phyloP scores from a whole-genome alignment of 2,113 vertebrate species.

The Gambusia holbrooki region DNA sequence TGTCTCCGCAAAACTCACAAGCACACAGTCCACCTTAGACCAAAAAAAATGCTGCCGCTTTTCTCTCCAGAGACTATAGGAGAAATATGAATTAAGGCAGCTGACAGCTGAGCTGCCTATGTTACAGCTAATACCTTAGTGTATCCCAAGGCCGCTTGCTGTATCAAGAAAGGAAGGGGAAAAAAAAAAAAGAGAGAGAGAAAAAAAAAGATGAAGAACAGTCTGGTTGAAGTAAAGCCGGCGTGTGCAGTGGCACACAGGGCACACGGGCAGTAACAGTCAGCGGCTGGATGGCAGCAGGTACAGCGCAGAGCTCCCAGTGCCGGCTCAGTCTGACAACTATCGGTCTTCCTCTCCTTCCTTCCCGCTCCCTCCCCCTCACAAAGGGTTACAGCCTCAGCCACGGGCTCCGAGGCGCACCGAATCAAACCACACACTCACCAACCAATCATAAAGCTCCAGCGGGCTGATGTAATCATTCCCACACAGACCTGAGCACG shows the following conservation, averaged over 20 bases:
- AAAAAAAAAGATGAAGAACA: slow-evolving; percentile 10
- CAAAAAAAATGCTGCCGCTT: slow-evolving; percentile 41
- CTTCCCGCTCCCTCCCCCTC: slow-evolving; percentile 58
- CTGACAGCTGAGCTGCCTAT: slow-evolving; percentile 66
- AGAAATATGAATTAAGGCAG: slow-evolving; percentile 41
- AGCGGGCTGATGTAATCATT: slow-evolving; percentile 81
- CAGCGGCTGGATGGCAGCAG: slow-evolving; percentile 59
- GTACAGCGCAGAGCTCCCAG: slow-evolving; percentile 65
- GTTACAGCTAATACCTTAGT: slow-evolving; percentile 56
- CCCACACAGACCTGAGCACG: slow-evolving; percentile 70
- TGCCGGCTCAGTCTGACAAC: slow-evolving; percentile 74
- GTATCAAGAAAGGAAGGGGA: not conserved
- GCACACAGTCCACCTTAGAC: slow-evolving; percentile 41
- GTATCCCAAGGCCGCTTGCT: slow-evolving; percentile 44
- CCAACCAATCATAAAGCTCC: slow-evolving; percentile 76
- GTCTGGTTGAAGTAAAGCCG: slow-evolving; percentile 42
- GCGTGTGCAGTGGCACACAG: slow-evolving; percentile 35
- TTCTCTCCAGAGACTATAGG: slow-evolving; percentile 40
- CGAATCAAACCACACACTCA: slow-evolving; percentile 80
- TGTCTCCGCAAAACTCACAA: slow-evolving; percentile 62
- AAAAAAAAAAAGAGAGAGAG: not conserved
- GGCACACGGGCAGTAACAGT: slow-evolving; percentile 40
- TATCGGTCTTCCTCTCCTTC: slow-evolving; percentile 60
- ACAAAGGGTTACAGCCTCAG: slow-evolving; percentile 79
- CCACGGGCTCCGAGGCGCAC: slow-evolving; percentile 74